Percentiles rank a stretch among this genome's conserved stretches.
Conservation (phyloP, 2,113 vertebrate genomes). For the Channa argus region DNA sequence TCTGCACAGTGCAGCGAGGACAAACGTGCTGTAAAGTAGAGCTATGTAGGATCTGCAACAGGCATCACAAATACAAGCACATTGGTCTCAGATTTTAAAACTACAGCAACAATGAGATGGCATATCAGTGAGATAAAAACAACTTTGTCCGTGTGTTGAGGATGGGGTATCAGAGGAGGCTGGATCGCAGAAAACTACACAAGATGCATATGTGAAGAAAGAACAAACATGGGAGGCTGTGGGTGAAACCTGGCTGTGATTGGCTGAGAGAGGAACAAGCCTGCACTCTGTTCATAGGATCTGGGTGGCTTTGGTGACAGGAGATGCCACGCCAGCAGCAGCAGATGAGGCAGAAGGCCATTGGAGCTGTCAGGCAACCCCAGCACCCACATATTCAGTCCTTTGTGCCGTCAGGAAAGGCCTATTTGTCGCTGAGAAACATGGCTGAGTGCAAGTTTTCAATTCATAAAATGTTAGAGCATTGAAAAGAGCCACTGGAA, state of each 20-base stretch:
- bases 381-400: conserved; percentile 39
- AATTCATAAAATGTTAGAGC: conserved; percentile 17
- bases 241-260: conserved; percentile 29
- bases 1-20: conserved; percentile 21
- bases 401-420: conserved; percentile 50
- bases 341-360: conserved; percentile 44
- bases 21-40: conserved; percentile 25
- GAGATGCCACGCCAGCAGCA: conserved; percentile 32
- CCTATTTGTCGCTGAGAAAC: conserved; percentile 35
- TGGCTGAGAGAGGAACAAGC: conserved; percentile 54
- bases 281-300: conserved; percentile 37
- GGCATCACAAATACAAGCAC: conserved; percentile 7
- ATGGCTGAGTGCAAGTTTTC: conserved; percentile 7
- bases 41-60: conserved; percentile 18
- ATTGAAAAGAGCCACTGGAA: not conserved
- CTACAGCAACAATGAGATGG: conserved; percentile 4
- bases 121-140: conserved; percentile 11
- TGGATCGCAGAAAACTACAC: conserved; percentile 13
- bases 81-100: conserved; percentile 30
- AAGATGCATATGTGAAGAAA: conserved; percentile 16
- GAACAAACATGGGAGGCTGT: not conserved
- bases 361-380: conserved; percentile 23
- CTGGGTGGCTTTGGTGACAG: conserved; percentile 25
- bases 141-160: not conserved
- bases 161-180: conserved; percentile 10